Conservation (phyloP, 1,140 invertebrate species). For the Orius insidiosus region DNA sequence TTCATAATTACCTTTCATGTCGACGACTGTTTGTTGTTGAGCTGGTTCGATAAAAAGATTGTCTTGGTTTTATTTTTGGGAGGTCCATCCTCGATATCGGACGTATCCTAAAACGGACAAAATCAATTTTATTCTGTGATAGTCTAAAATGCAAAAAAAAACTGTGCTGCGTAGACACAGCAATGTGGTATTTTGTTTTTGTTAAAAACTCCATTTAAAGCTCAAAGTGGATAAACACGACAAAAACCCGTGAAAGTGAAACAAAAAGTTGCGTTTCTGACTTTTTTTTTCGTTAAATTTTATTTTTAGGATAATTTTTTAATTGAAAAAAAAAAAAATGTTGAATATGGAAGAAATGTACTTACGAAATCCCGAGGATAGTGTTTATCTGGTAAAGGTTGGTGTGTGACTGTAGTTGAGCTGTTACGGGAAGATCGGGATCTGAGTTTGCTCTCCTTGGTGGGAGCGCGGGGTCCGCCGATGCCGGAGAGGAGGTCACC, state of each 20-base stretch:
- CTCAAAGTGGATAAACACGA: too few relatives aligned
- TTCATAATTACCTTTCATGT: constrained; percentile 71
- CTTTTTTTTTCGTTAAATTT: too few relatives aligned
- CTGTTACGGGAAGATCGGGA: constrained; percentile 45
- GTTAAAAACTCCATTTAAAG: too few relatives aligned
- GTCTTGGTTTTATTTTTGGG: constrained; percentile 73
- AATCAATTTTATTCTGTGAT: too few relatives aligned
- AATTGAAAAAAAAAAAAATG: too few relatives aligned
- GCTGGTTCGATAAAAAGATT: constrained; percentile 81
- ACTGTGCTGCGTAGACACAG: too few relatives aligned
- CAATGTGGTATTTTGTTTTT: too few relatives aligned
- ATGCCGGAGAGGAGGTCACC: constrained; percentile 57
- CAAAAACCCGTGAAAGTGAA: too few relatives aligned
- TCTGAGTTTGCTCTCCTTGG: constrained; percentile 66
- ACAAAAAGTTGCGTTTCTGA: too few relatives aligned
- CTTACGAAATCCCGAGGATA: constrained; percentile 18
- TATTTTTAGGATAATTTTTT: too few relatives aligned
- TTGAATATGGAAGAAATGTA: neutral
- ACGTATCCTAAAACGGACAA: constrained; percentile 42
- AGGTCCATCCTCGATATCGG: constrained; percentile 56
- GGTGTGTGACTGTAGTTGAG: constrained; percentile 18
- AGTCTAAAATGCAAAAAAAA: too few relatives aligned
- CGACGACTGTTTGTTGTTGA: constrained; percentile 72
- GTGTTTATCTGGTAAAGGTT: constrained; percentile 16
- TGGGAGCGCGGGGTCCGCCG: constrained; percentile 38